These are phyloP conservation scores for Galemys pyrenaicus DNA, from an alignment of 2,113 vertebrate species.

Conservation along the genomic window DNA sequence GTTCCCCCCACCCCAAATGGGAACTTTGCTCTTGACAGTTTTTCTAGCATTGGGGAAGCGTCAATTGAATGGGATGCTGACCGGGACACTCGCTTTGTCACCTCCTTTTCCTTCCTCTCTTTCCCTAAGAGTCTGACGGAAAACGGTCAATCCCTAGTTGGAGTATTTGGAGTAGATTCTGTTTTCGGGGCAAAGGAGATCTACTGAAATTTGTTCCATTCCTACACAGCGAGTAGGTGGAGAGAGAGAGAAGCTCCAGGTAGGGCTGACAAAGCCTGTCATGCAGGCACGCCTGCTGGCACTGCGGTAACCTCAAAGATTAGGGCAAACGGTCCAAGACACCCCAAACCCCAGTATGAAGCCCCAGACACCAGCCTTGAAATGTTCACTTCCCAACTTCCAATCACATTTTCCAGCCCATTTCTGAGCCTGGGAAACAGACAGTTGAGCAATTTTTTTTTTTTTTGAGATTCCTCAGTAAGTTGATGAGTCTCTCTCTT, in stretches of 20 bases:
- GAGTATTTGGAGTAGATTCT: background rate
- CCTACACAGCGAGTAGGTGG: too few species aligned
- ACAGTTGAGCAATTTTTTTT: constrained; percentile 69
- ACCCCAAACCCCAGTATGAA: background rate
- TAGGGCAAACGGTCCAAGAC: background rate
- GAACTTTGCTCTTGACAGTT: background rate
- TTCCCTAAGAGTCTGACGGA: background rate
- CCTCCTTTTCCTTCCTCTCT: background rate
- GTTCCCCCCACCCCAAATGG: background rate
- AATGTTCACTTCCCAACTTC: constrained; percentile 40
- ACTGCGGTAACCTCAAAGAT: background rate
- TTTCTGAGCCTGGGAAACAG: constrained; percentile 58
- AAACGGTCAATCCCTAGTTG: background rate
- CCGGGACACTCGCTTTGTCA: background rate
- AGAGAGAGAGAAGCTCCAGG: background rate
- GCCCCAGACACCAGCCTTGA: constrained; percentile 34
- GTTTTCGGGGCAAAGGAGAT: background rate
- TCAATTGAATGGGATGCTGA: background rate
- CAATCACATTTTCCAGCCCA: constrained; percentile 52
- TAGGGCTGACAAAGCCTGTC: background rate
- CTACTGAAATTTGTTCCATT: too few species aligned
- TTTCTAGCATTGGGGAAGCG: background rate
- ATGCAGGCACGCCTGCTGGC: background rate
- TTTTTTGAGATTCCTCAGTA: constrained; percentile 78
- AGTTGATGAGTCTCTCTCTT: constrained; percentile 72